Percentiles rank a stretch among this genome's conserved stretches.
phyloP scores from a whole-genome alignment of 23 tunicate species.

The Trididemnum nubilum region DNA sequence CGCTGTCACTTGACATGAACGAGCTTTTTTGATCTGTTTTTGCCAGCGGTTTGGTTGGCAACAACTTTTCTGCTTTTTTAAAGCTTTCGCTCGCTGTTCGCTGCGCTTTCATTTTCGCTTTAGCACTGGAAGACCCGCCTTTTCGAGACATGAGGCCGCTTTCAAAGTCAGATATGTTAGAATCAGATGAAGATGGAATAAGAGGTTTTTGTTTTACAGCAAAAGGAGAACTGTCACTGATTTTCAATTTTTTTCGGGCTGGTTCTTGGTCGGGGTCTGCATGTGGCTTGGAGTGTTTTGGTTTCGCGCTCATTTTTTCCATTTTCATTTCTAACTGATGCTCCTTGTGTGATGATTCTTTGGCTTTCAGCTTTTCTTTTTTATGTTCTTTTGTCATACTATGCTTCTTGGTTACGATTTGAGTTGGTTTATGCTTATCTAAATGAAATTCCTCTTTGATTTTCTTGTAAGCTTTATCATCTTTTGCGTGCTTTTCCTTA shows the following conservation, averaged over 20 bases:
- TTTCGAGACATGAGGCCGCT: not conserved
- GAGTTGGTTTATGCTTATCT: not conserved
- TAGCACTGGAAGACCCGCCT: not conserved
- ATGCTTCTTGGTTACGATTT: not conserved
- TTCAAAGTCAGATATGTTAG: not conserved
- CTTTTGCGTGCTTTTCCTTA: slow-evolving; percentile 8
- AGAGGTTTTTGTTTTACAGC: not conserved
- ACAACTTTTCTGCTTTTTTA: not conserved
- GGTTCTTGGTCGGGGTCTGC: slow-evolving; percentile 1
- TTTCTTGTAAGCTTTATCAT: slow-evolving; percentile 3
- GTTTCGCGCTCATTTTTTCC: not conserved
- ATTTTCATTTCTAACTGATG: not conserved
- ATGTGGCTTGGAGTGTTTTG: not conserved
- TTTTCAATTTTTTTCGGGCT: not conserved
- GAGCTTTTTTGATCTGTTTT: not conserved
- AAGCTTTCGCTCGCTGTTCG: not conserved
- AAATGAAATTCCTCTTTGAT: not conserved
- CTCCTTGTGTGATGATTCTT: not conserved
- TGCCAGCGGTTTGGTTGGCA: slow-evolving; percentile 15
- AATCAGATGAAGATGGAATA: not conserved
- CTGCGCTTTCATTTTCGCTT: not conserved
- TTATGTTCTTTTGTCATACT: slow-evolving; percentile 4
- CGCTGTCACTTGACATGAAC: slow-evolving; percentile 39
- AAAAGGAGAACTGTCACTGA: not conserved
- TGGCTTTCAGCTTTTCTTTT: slow-evolving; percentile 14